Base-by-base conservation (phyloP, 2,888 invertebrate species). In the Leucoma salicis region DNA sequence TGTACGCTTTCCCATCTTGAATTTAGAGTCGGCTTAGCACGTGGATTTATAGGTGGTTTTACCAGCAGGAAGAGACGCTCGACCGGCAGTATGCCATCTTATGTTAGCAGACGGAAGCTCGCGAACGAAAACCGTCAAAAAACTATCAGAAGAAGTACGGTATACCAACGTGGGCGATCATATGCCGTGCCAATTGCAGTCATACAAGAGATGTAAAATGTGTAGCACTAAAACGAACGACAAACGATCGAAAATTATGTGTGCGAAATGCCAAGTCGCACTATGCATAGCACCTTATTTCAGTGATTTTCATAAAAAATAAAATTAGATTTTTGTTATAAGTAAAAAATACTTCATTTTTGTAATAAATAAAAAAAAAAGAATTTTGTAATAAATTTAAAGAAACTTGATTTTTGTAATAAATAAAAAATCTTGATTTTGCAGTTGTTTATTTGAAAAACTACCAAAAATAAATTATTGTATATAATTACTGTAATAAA, bases 21-120 rank as follows among this genome's bases (percentile, higher is more conserved):
- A 45, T 62, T 57, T 42, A 44, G 61, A 25, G 46, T 61, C 16
- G 42, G 46, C 25, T 37, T 64, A 29, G 59, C 55, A 12, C 44
- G 55, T 42, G 57, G 52, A 27, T 44, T 59, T 42, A 45, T 59
- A 21, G 38, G 49, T 48, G 53, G 52, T 24, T 61, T 42, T 39
- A 39, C 49, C 18, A 46, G 28, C 48, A 45, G 55, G 43, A 57
- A 50, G 40, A 15, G 49, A 35, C 42, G 39, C 16, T 50, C 49
- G 31, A 14, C 12, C 14, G 34, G 34, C 21, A n/a, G 36, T 46
- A 25, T 35, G 39, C 34, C 36, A 27, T 47, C 36, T 32, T 13
- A n/a, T n/a, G 44, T 49, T 8, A 38, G 33, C 39, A 57, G 47
- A 42, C 8, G 1, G n/a, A 14, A 13, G 13, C 10, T 4, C 24